Base-by-base conservation (phyloP, 1,140 invertebrate species). In the Andrena cerasifolii region DNA sequence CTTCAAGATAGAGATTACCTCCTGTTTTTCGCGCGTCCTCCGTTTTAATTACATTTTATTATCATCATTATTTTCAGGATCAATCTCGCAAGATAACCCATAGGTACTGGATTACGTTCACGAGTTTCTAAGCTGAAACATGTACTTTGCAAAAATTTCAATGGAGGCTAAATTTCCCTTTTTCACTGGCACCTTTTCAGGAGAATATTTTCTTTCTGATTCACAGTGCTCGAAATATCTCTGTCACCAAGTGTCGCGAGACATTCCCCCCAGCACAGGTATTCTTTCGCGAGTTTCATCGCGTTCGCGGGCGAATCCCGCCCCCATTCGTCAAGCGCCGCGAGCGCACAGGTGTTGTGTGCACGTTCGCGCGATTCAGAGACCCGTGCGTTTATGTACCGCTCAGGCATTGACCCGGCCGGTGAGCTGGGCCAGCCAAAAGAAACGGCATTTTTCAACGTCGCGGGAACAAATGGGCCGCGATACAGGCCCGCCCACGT, bases 371-470 rank as follows among this genome's bases (percentile, higher is more conserved):
- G 49, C 33, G 56, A 70, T 79, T 68, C 66, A 70, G 71, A 66
- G 43, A 40, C 51, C 21, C 21, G 47, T 43, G 62, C 10, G n/a
- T 77, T 66, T 62, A 67, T 53, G 72, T 62, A 53, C 65, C 51
- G 62, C 24, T 53, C 68, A 86, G 76, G 80, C 84, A 82, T 78
- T 78, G 82, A 82, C 76, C 73, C 68, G 65, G 12, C 24, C 40
- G 49, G 51, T 47, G 51, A 65, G 63, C 70, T 7, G 54, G 49
- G 66, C 45, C 28, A 43, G n/a, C 47, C 43, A 71, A 82, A 87
- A 84, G 84, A 84, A 84, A 84, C 75, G 24, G 53, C 79, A 82
- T 86, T 86, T 79, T 84, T 87, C 85, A 84, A 86, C 79, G 85
- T 87, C 85, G 51, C 31, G 82, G 53, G 82, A 87, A 87, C 67